These are phyloP conservation scores for Anabas testudineus DNA, from an alignment of 2,797 vertebrate species.

Conservation along the genomic window DNA sequence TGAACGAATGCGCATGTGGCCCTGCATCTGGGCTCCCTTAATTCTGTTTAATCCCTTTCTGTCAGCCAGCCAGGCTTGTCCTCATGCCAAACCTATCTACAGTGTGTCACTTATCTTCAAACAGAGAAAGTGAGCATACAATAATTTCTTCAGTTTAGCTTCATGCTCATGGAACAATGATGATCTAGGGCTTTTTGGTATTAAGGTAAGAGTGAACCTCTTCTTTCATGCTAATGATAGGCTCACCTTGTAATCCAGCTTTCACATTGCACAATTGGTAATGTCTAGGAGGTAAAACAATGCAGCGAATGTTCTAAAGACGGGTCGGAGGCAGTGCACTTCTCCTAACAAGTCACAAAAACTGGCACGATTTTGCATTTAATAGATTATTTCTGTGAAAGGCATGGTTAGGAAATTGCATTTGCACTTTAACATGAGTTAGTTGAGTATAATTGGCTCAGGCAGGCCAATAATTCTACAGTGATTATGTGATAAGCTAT, in stretches of 20 bases:
- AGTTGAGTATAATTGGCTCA: conserved; percentile 60
- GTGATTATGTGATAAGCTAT: conserved; percentile 75
- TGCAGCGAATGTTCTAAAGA: conserved; percentile 8
- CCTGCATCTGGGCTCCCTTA: conserved; percentile 82
- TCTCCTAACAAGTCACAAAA: conserved; percentile 35
- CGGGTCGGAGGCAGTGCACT: conserved; percentile 10
- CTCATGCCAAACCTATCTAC: conserved; percentile 63
- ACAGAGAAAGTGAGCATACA: conserved; percentile 50
- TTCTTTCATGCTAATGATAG: conserved; percentile 9
- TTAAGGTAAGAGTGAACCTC: conserved; percentile 64
- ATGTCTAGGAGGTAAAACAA: conserved; percentile 8
- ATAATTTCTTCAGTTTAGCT: conserved; percentile 35
- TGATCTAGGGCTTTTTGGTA: background rate
- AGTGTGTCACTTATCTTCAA: conserved; percentile 59
- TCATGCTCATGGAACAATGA: conserved; percentile 28
- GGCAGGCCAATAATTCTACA: conserved; percentile 60
- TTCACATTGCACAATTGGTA: conserved; percentile 3
- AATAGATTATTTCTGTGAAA: conserved; percentile 53
- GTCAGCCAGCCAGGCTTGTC: conserved; percentile 60
- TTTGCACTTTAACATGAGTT: conserved; percentile 48
- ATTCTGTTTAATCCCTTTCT: conserved; percentile 80
- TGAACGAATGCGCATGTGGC: conserved; percentile 64
- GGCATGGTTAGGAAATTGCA: conserved; percentile 63
- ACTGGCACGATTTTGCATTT: conserved; percentile 42
- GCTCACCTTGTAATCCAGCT: background rate